phyloP scores from a whole-genome alignment of 2,888 invertebrate genomes.

The Nineta flava region DNA sequence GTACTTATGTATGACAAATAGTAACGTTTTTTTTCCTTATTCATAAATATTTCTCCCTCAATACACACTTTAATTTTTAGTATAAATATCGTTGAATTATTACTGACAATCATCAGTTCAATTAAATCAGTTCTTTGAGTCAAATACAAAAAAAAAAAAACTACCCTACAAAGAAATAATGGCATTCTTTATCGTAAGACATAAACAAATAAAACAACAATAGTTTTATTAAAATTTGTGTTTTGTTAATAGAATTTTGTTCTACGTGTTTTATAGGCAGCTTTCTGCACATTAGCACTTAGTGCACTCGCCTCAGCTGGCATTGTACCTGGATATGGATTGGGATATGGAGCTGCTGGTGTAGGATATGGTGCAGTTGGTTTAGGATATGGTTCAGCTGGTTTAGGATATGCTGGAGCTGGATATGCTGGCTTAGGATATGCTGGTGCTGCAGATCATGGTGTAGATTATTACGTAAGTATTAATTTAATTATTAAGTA shows the following conservation, averaged over 20 bases:
- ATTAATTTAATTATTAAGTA: background rate
- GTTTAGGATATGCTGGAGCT: background rate
- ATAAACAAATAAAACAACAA: too few species aligned
- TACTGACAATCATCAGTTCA: background rate
- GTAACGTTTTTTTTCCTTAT: too few species aligned
- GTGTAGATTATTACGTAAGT: constrained; percentile 5
- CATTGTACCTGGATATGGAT: background rate
- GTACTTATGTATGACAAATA: too few species aligned
- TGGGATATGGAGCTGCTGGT: background rate
- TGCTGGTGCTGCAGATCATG: background rate
- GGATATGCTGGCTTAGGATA: background rate
- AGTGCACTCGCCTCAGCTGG: constrained; percentile 2
- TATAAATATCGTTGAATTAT: background rate
- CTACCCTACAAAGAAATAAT: background rate
- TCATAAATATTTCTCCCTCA: too few species aligned
- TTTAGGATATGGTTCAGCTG: background rate
- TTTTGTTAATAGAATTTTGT: too few species aligned
- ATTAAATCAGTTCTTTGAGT: background rate
- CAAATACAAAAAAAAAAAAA: background rate
- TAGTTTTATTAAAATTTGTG: too few species aligned
- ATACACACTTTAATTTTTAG: background rate
- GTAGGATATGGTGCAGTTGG: background rate
- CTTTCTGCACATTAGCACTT: background rate
- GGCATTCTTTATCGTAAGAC: background rate
- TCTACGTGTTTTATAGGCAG: too few species aligned